phyloP scores from a whole-genome alignment of 1,140 invertebrate genomes.

The Papilio helenus region DNA sequence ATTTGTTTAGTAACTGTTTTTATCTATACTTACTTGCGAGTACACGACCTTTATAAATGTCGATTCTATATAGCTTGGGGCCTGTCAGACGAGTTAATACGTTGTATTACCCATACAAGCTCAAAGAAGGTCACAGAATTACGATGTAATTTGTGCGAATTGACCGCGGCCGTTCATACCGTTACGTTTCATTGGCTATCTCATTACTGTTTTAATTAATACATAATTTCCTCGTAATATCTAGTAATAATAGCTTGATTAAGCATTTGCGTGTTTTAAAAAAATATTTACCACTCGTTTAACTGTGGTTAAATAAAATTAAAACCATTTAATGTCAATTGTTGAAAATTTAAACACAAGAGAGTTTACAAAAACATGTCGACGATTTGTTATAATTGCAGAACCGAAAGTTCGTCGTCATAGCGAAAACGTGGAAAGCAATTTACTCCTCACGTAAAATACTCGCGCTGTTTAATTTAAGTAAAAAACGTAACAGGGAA shows the following conservation, averaged over 20 bases:
- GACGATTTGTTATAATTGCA: conserved; percentile 13
- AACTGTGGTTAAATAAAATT: not conserved
- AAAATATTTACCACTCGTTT: not conserved
- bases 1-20: not conserved
- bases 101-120: conserved; percentile 12
- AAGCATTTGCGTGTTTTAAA: not conserved
- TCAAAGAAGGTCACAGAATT: not conserved
- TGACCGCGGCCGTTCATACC: conserved; percentile 5
- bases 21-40: not conserved
- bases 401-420: not conserved
- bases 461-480: conserved; percentile 29
- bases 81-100: conserved; percentile 21
- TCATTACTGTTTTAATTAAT: not conserved
- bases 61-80: conserved; percentile 1
- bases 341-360: not conserved
- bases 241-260: not conserved
- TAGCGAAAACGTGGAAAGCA: conserved; percentile 14
- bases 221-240: not conserved
- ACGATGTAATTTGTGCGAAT: conserved; percentile 24
- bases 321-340: not conserved
- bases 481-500: conserved; percentile 26
- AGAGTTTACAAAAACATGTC: not conserved
- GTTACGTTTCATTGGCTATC: not conserved
- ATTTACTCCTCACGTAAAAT: conserved; percentile 31
- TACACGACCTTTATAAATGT: conserved; percentile 20